Percentiles rank a stretch among this genome's conserved stretches.
Conservation (phyloP, 2,797 vertebrate genomes). For the Eleutherodactylus coqui region DNA sequence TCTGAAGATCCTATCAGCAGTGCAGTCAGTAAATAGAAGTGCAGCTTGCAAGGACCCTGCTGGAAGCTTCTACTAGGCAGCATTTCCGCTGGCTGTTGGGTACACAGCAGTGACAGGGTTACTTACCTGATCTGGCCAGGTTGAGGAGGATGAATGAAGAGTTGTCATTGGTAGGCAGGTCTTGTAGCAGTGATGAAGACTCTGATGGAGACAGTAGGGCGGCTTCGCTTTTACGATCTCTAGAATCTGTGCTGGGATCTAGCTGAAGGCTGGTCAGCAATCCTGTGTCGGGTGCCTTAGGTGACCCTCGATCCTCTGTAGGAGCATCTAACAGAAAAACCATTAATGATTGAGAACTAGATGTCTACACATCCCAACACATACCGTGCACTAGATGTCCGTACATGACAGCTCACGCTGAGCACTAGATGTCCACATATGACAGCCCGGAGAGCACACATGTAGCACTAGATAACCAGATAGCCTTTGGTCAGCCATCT, state of each 20-base stretch:
- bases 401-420: not conserved
- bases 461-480: too few relatives aligned
- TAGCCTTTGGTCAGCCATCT: too few relatives aligned
- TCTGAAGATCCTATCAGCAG: too few relatives aligned
- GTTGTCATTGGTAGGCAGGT: slow-evolving; percentile 91
- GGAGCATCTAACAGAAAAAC: slow-evolving; percentile 78
- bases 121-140: slow-evolving; percentile 91
- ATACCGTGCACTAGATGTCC: not conserved
- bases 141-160: slow-evolving; percentile 96
- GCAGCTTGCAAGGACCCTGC: too few relatives aligned
- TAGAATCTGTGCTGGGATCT: slow-evolving; percentile 82
- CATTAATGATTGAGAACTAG: not conserved
- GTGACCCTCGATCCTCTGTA: slow-evolving; percentile 82
- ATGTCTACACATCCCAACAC: not conserved
- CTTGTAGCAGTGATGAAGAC: slow-evolving; percentile 86
- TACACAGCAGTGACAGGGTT: not conserved
- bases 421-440: too few relatives aligned
- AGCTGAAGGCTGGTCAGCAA: slow-evolving; percentile 81
- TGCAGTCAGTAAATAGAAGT: too few relatives aligned
- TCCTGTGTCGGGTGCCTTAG: slow-evolving; percentile 79
- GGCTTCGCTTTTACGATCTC: slow-evolving; percentile 79
- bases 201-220: slow-evolving; percentile 77
- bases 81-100: too few relatives aligned
- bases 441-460: too few relatives aligned
- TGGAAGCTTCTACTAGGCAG: too few relatives aligned